Conservation (phyloP, 2,797 vertebrate genomes). For the Molossus alvarezi region DNA sequence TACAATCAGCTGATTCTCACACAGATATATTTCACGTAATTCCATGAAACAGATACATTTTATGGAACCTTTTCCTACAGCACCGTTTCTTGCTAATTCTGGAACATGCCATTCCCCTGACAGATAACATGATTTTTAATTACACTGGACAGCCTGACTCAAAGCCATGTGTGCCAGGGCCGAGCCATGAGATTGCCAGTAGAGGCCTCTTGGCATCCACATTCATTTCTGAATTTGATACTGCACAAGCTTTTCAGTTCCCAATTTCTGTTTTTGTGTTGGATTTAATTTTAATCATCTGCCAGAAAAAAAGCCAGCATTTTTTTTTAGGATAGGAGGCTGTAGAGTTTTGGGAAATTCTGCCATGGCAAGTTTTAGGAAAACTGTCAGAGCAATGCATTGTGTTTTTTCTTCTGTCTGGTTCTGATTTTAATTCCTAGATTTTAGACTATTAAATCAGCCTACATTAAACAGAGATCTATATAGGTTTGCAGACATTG, state of each 20-base stretch:
- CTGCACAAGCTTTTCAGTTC: neutral
- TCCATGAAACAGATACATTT: neutral
- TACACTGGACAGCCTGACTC: neutral
- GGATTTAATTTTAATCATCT: conserved; percentile 67
- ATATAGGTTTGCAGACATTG: conserved; percentile 31
- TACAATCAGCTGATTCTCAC: neutral
- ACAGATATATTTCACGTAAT: neutral
- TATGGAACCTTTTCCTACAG: neutral
- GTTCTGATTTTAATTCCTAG: conserved; percentile 68
- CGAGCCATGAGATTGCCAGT: neutral
- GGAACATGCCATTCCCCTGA: neutral
- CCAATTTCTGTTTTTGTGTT: conserved; percentile 35
- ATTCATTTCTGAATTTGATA: conserved; percentile 57
- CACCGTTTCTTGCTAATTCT: conserved; percentile 26
- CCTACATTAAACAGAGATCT: conserved; percentile 7
- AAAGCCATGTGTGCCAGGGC: neutral
- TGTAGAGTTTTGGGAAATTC: conserved; percentile 61
- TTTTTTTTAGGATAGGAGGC: conserved; percentile 59
- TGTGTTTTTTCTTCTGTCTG: conserved; percentile 67
- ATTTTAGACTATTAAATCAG: neutral
- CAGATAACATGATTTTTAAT: conserved; percentile 19
- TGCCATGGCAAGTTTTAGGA: conserved; percentile 68
- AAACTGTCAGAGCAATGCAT: conserved; percentile 43
- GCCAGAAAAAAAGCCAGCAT: conserved; percentile 71
- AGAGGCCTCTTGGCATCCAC: conserved; percentile 7